Base-by-base conservation (phyloP, 1,140 invertebrate species). In the Cardiocondyla obscurior region DNA sequence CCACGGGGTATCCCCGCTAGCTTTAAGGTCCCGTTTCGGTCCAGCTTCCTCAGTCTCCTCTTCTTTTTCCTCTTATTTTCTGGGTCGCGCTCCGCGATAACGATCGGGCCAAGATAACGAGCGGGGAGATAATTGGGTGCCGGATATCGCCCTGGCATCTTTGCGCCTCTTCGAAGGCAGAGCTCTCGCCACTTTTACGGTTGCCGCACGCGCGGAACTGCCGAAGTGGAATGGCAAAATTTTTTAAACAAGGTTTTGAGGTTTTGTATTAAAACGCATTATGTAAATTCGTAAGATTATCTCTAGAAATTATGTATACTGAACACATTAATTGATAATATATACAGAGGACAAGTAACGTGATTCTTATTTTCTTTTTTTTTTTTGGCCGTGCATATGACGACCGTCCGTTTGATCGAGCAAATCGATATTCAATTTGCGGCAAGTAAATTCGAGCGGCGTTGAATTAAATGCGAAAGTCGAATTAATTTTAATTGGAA, bases 71-170 rank as follows among this genome's bases (percentile, higher is more conserved):
- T 69, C 53, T 65, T 44, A 28, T 57, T 64, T 62, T 76, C 42
- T 55, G 16, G 83, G 72, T 73, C 55, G 12, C 14, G 7, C 12
- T 53, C 12, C 16, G 5, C 14, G 87, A 88, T 88, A 88, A 86
- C 84, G 60, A 89, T 89, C 88, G 64, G 28, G 10, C 10, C 7
- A 62, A 62, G 77, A 88, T 85, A 85, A 88, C 70, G 64, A 73
- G 82, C 49, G 39, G 64, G 19, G n/a, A 49, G 74, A 76, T 88
- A 81, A 88, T 88, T 84, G 74, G 42, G 5, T 72, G 69, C 51
- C 30, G 67, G 39, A 44, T 81, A 81, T 81, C 67, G 39, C 14
- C 28, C 39, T 19, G 81, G 51, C 28, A 83, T 82, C 86, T 65
- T 25, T 12, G 16, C 8, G 16, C 36, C 57, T 53, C 46, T 22